Conservation (phyloP, 2,113 vertebrate genomes). For the Periophthalmus modestus region DNA sequence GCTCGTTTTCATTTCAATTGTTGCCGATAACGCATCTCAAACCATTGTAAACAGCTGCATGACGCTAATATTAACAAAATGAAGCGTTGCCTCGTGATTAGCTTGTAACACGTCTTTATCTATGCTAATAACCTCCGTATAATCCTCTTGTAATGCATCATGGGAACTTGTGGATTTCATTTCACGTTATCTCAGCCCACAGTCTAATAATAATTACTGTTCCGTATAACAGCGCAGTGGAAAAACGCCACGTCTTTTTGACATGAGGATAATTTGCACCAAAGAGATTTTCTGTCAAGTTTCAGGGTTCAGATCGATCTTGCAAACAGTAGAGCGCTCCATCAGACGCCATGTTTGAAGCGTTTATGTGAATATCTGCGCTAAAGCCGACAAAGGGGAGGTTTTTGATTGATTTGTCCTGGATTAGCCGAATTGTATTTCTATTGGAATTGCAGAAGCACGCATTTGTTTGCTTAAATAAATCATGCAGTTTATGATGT, state of each 20-base stretch:
- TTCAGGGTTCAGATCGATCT: slow-evolving; percentile 16
- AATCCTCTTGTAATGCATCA: slow-evolving; percentile 45
- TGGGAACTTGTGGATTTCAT: slow-evolving; percentile 38
- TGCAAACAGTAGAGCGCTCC: slow-evolving; percentile 7
- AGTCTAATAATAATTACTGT: slow-evolving; percentile 45
- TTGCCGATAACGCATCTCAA: slow-evolving; percentile 22
- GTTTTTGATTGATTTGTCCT: background rate
- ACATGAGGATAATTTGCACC: slow-evolving; percentile 23
- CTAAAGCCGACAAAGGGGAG: background rate
- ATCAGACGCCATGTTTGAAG: background rate
- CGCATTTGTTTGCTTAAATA: background rate
- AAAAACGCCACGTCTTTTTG: slow-evolving; percentile 20
- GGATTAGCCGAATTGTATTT: background rate
- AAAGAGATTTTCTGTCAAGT: slow-evolving; percentile 32
- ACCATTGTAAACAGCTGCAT: slow-evolving; percentile 25
- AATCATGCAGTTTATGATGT: too few relatives aligned
- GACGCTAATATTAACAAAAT: slow-evolving; percentile 22
- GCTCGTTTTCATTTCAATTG: slow-evolving; percentile 35
- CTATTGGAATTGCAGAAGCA: background rate
- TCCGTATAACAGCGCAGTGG: slow-evolving; percentile 11
- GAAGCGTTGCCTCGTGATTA: slow-evolving; percentile 25
- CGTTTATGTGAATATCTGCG: slow-evolving; percentile 11
- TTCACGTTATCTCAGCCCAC: slow-evolving; percentile 33
- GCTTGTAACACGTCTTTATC: slow-evolving; percentile 40
- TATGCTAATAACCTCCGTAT: slow-evolving; percentile 41